Percentiles rank a stretch among this genome's conserved stretches.
phyloP scores from a whole-genome alignment of 2,888 invertebrate species.

The Lottia scabra region DNA sequence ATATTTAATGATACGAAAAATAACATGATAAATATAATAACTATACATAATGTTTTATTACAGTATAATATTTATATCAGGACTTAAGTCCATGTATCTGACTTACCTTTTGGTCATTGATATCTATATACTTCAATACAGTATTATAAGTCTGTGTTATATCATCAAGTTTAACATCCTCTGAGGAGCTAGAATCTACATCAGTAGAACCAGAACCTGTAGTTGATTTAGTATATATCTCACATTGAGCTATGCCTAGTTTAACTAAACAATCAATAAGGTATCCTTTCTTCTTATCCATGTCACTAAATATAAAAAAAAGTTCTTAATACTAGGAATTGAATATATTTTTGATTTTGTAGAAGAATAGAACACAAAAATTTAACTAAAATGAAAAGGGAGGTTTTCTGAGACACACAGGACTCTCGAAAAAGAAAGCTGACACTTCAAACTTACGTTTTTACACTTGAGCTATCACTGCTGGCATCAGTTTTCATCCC shows the following conservation, averaged over 20 bases:
- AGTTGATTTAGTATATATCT: conserved; percentile 35
- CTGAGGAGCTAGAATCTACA: conserved; percentile 74
- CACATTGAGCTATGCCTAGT: conserved; percentile 61
- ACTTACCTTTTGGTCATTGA: conserved; percentile 81
- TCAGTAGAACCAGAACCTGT: conserved; percentile 20
- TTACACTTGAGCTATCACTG: conserved; percentile 84
- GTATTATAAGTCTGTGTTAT: conserved; percentile 78
- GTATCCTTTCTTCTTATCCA: conserved; percentile 86
- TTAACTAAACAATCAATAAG: conserved; percentile 82
- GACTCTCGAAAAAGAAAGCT: no score
- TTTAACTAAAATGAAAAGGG: no score
- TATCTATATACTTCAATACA: conserved; percentile 84
- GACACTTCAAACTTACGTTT: conserved; percentile 82
- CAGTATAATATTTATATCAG: conserved; percentile 82
- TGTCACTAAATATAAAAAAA: conserved; percentile 74
- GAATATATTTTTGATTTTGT: no score
- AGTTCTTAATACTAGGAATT: no score
- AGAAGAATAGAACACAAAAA: no score
- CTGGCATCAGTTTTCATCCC: conserved; percentile 84
- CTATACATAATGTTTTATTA: conserved; percentile 83
- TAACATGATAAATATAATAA: conserved; percentile 79
- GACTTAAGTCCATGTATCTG: no score
- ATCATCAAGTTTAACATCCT: conserved; percentile 71
- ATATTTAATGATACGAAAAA: no score
- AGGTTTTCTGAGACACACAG: no score